Percentiles rank a stretch among this genome's conserved stretches.
Evolutionary conservation across 2,888 invertebrate species (phyloP).

Genomic region (Drosophila mimetica): DNA sequence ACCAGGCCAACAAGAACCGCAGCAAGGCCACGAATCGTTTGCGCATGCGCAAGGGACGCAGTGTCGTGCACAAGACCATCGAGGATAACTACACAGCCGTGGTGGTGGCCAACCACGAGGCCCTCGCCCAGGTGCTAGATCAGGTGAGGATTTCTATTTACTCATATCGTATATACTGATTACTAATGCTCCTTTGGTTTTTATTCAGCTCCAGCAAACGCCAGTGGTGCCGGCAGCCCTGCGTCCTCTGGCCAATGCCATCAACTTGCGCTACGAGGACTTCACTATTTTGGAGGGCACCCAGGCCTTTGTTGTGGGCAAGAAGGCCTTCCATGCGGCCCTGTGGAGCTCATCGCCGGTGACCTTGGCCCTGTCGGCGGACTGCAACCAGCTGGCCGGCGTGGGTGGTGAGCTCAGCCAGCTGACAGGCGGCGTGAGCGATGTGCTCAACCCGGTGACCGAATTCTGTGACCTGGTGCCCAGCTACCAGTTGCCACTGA

Average conservation of each 20-base stretch:
- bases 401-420: slow-evolving; percentile 85
- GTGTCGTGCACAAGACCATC: slow-evolving; percentile 92
- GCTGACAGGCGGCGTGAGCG: slow-evolving; percentile 88
- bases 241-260: slow-evolving; percentile 89
- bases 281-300: slow-evolving; percentile 87
- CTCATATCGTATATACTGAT: background rate
- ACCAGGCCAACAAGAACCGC: slow-evolving; percentile 80
- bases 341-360: slow-evolving; percentile 90
- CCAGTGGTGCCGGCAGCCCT: slow-evolving; percentile 88
- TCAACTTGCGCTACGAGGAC: slow-evolving; percentile 90
- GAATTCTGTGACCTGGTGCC: slow-evolving; percentile 93
- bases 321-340: slow-evolving; percentile 90
- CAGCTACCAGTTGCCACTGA: slow-evolving; percentile 87
- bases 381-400: slow-evolving; percentile 86
- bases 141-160: slow-evolving; percentile 86
- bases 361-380: slow-evolving; percentile 88
- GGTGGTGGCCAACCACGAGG: slow-evolving; percentile 95
- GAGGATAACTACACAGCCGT: slow-evolving; percentile 96
- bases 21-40: slow-evolving; percentile 87
- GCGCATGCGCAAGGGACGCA: slow-evolving; percentile 91
- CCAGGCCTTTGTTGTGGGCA: slow-evolving; percentile 87
- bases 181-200: background rate
- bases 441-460: slow-evolving; percentile 90
- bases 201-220: slow-evolving; percentile 90
- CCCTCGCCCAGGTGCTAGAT: slow-evolving; percentile 93